Evolutionary conservation across 2,888 invertebrate species (phyloP).

Genomic region (Sialis fuliginosa): DNA sequence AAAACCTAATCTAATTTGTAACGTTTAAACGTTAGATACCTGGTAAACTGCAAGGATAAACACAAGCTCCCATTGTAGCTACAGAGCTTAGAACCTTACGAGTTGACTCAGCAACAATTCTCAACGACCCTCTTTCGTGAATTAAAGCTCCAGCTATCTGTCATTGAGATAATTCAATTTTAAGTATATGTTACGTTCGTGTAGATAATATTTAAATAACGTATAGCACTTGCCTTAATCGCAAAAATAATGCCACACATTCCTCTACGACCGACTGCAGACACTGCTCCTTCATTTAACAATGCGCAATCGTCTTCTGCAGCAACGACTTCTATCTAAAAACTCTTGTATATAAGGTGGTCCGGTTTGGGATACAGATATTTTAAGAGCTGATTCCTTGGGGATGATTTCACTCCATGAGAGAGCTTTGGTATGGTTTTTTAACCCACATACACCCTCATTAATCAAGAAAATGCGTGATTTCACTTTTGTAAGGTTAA

Average conservation of each 20-base stretch:
- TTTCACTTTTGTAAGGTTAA: too few species aligned
- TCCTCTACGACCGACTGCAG: slow-evolving; percentile 40
- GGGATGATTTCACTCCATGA: too few species aligned
- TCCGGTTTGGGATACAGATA: too few species aligned
- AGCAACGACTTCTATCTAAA: slow-evolving; percentile 30
- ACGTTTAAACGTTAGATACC: slow-evolving; percentile 19
- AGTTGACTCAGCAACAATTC: slow-evolving; percentile 29
- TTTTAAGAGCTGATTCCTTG: too few species aligned
- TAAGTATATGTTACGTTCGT: not conserved
- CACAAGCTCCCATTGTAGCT: slow-evolving; percentile 52
- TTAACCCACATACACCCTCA: too few species aligned
- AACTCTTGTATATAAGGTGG: too few species aligned
- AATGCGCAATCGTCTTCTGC: slow-evolving; percentile 49
- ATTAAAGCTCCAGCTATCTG: slow-evolving; percentile 53
- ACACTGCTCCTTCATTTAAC: not conserved
- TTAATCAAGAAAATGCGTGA: too few species aligned
- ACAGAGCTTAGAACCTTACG: slow-evolving; percentile 28
- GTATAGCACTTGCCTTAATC: slow-evolving; percentile 25
- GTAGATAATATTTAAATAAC: not conserved
- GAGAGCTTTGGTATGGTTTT: too few species aligned
- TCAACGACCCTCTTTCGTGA: slow-evolving; percentile 32
- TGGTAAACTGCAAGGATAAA: slow-evolving; percentile 50
- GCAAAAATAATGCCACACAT: slow-evolving; percentile 44
- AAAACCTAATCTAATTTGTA: not conserved
- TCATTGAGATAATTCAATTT: slow-evolving; percentile 4